A percentile compares a stretch with the other conserved stretches of the same genome.
phyloP scores from a whole-genome alignment of 2,113 vertebrate species.

The Python bivittatus region DNA sequence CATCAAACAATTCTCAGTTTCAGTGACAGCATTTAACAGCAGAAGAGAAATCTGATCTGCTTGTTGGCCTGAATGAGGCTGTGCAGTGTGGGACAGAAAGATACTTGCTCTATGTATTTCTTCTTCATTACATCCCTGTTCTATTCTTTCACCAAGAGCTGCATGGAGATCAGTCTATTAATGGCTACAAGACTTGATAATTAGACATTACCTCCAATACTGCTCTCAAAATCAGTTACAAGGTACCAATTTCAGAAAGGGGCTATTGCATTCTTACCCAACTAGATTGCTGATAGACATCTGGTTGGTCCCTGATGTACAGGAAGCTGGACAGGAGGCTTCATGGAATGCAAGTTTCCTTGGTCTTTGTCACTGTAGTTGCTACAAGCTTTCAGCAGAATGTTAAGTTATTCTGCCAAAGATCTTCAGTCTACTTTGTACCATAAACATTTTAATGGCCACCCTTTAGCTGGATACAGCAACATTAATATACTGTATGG shows the following conservation, averaged over 20 bases:
- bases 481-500: background rate
- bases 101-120: background rate
- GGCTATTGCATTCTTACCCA: background rate
- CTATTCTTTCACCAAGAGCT: background rate
- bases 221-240: background rate
- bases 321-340: background rate
- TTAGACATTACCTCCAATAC: background rate
- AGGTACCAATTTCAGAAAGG: background rate
- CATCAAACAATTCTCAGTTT: background rate
- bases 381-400: background rate
- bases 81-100: background rate
- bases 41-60: background rate
- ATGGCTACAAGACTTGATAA: background rate
- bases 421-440: background rate
- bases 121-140: background rate
- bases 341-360: background rate
- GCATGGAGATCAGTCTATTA: background rate
- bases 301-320: background rate
- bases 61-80: background rate
- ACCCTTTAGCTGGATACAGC: background rate
- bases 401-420: background rate
- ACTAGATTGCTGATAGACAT: background rate
- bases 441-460: background rate
- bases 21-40: background rate
- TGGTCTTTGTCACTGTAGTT: background rate